Evolutionary conservation across 2,113 vertebrate species (phyloP).

Genomic region (Upupa epops): DNA sequence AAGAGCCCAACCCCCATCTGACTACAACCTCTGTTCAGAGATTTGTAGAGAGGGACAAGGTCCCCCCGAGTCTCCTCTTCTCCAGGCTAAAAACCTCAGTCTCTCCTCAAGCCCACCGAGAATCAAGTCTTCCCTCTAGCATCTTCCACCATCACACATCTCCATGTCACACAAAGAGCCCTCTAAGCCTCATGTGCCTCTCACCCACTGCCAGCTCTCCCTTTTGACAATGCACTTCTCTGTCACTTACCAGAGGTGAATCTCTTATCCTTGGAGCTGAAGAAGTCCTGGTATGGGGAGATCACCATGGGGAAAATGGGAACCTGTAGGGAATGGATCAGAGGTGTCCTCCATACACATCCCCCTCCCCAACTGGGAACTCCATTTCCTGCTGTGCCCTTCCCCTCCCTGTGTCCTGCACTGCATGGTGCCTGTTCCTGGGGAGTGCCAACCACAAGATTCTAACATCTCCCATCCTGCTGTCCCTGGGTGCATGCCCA

Average conservation of each 20-base stretch:
- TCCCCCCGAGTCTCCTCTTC: too few species aligned
- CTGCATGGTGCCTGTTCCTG: not conserved
- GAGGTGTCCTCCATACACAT: not conserved
- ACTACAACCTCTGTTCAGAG: too few species aligned
- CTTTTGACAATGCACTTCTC: not conserved
- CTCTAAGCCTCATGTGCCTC: not conserved
- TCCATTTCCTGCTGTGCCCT: not conserved
- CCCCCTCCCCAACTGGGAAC: not conserved
- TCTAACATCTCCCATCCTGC: accelerated
- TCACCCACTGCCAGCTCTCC: not conserved
- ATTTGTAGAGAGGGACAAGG: too few species aligned
- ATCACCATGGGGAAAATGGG: slow-evolving; percentile 80
- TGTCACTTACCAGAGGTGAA: slow-evolving; percentile 71
- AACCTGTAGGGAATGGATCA: slow-evolving; percentile 53
- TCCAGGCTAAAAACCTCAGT: too few species aligned
- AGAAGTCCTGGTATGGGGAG: slow-evolving; percentile 77
- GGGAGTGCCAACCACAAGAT: not conserved
- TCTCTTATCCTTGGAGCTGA: slow-evolving; percentile 75
- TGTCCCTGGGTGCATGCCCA: not conserved
- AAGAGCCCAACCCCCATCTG: too few species aligned
- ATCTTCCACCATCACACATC: not conserved
- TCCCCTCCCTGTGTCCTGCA: not conserved
- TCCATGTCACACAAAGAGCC: accelerated
- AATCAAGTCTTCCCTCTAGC: not conserved
- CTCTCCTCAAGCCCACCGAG: not conserved